Conservation (phyloP, 2,888 invertebrate species). For the Scelioninae gen. 1 region DNA sequence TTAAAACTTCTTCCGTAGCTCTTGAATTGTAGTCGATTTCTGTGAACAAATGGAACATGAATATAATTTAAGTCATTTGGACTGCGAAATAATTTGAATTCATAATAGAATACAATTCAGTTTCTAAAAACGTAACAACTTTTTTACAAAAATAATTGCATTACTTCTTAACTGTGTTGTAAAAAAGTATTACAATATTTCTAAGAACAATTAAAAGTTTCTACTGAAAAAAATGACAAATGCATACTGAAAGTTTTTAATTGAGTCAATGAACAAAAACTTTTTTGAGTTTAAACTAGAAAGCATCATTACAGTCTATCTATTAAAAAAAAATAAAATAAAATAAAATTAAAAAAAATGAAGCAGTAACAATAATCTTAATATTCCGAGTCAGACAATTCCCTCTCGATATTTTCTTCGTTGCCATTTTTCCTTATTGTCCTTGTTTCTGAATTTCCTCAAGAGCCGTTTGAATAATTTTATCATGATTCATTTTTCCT, state of each 20-base stretch:
- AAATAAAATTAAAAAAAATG: slow-evolving; percentile 9
- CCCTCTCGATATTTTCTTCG: slow-evolving; percentile 32
- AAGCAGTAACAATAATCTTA: slow-evolving; percentile 27
- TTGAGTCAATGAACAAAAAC: neutral
- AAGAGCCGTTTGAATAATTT: slow-evolving; percentile 37
- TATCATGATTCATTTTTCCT: slow-evolving; percentile 34
- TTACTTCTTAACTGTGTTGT: too few species aligned
- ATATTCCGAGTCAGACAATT: slow-evolving; percentile 7
- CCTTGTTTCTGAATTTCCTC: slow-evolving; percentile 29
- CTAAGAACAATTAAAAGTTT: too few species aligned
- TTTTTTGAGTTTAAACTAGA: neutral
- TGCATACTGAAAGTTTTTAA: too few species aligned
- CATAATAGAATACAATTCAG: too few species aligned
- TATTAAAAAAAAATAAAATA: neutral
- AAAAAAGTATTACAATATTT: too few species aligned
- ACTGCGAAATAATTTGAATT: too few species aligned
- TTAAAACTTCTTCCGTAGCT: neutral
- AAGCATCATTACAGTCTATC: neutral
- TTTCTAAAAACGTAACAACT: too few species aligned
- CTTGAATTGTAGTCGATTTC: too few species aligned
- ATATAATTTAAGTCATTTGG: too few species aligned
- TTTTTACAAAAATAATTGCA: too few species aligned
- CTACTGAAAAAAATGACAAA: neutral
- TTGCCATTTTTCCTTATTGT: slow-evolving; percentile 25
- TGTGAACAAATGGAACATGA: too few species aligned